Conservation (phyloP, 1,140 invertebrate species). For the Leptopilina clavipes region DNA sequence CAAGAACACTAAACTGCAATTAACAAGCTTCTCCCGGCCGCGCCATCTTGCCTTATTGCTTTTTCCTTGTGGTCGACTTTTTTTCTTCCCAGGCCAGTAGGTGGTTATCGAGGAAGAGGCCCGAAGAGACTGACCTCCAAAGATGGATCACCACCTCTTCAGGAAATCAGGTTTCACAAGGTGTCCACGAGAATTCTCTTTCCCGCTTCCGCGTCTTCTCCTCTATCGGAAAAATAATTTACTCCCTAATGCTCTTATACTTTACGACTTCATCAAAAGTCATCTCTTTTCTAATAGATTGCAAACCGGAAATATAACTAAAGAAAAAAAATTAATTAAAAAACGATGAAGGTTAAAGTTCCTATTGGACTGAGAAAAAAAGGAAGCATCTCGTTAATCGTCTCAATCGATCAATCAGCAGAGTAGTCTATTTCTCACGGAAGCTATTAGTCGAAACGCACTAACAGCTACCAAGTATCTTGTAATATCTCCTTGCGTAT, state of each 20-base stretch:
- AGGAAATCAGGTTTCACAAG: slow-evolving; percentile 16
- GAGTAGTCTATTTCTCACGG: slow-evolving; percentile 9
- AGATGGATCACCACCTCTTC: slow-evolving; percentile 10
- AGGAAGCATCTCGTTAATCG: background rate
- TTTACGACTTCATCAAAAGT: too few relatives aligned
- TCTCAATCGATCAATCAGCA: slow-evolving; percentile 34
- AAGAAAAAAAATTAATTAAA: background rate
- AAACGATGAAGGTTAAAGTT: background rate
- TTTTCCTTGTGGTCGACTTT: slow-evolving; percentile 47
- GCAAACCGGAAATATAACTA: slow-evolving; percentile 44
- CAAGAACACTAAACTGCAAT: slow-evolving; percentile 73
- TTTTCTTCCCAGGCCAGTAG: slow-evolving; percentile 1
- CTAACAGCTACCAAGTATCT: slow-evolving; percentile 1
- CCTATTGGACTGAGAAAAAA: background rate
- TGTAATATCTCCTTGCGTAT: background rate
- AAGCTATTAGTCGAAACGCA: slow-evolving; percentile 32
- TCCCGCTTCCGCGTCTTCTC: background rate
- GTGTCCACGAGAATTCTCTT: slow-evolving; percentile 12
- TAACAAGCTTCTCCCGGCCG: slow-evolving; percentile 63
- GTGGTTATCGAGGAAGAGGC: slow-evolving; percentile 18
- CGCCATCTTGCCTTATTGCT: slow-evolving; percentile 64
- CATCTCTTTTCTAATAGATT: too few relatives aligned
- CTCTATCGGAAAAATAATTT: background rate
- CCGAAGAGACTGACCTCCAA: slow-evolving; percentile 28
- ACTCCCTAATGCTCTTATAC: too few relatives aligned